A percentile compares a stretch with the other conserved stretches of the same genome.
phyloP scores from a whole-genome alignment of 2,113 vertebrate species.

The Rana temporaria region DNA sequence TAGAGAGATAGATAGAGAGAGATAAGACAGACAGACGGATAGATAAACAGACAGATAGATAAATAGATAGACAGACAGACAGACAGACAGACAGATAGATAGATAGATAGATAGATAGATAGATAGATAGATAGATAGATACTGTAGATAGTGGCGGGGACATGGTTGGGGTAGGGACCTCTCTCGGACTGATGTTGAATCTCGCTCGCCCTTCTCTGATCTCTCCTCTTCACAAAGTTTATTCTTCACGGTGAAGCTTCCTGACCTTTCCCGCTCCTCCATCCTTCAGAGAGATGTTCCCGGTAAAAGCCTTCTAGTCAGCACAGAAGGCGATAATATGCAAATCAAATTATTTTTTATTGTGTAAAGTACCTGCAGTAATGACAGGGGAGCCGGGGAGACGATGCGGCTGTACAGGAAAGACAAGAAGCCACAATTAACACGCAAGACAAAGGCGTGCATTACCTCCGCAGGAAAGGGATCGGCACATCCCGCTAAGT shows the following conservation, averaged over 20 bases:
- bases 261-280: constrained; percentile 29
- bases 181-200: not conserved
- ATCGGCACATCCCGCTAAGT: too few species aligned
- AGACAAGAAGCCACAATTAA: not conserved
- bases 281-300: constrained; percentile 46
- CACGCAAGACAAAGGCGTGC: not conserved
- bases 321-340: constrained; percentile 35
- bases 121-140: too few species aligned
- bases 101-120: too few species aligned
- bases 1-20: too few species aligned
- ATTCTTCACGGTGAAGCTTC: constrained; percentile 6
- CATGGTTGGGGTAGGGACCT: too few species aligned
- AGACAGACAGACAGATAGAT: too few species aligned
- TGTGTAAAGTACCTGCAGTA: constrained; percentile 14
- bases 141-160: too few species aligned
- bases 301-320: constrained; percentile 13
- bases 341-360: constrained; percentile 45
- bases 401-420: not conserved
- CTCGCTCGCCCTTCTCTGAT: not conserved
- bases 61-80: too few species aligned
- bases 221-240: constrained; percentile 14
- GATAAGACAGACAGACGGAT: too few species aligned
- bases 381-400: not conserved
- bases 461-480: not conserved
- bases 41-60: too few species aligned